Base-by-base conservation (phyloP, 30 jellyfish, hydroid and myxozoan genomes). In the Aurelia coerulea region DNA sequence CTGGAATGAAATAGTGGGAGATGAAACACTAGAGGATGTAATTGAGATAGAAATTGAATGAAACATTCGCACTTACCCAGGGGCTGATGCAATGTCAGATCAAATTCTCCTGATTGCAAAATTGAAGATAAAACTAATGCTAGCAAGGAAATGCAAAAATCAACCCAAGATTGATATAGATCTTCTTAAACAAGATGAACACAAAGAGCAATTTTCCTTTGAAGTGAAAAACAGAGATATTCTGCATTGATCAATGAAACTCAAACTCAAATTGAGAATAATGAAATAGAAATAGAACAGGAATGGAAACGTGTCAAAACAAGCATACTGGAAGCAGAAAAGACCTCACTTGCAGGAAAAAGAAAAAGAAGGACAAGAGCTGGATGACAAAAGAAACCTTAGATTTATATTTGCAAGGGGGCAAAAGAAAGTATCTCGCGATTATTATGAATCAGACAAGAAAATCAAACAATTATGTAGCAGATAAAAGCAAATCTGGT, bases 1-100 rank as follows among this genome's bases (percentile, higher is more conserved):
- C 34, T 73, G 73, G 73, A 73, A 67, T 29, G 78, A 2, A 67
- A 67, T 12, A 31, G 35, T 67, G 41, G 53, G 53, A 14, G 78
- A 31, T 23, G 53, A 67, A 35, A 23, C 2, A 67, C 3, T 35
- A 67, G 18, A 67, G 35, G 35, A 15, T 14, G 8, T 35, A 18
- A 67, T 6, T 29, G 41, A 73, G 73, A 39, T 14, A 73, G 34
- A 31, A 73, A 73, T 10, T 18, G 68, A 1, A 3, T 73, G 73
- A 73, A 31, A 19, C 5, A 18, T n/a, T 17, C 68, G 3, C 79
- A 14, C 69, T 10, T 73, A 73, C 34, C 46, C 46, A 37, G 73
- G 83, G 2, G 68, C 83, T 49, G 83, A 19, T 2, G 3, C 11
- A 2, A 70, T 12, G 31, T 19, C 83, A 11, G 83, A 73, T 31